Percentiles rank a stretch among this genome's conserved stretches.
Evolutionary conservation across 1,140 invertebrate genomes (phyloP).

Genomic region (Leguminivora glycinivorella): DNA sequence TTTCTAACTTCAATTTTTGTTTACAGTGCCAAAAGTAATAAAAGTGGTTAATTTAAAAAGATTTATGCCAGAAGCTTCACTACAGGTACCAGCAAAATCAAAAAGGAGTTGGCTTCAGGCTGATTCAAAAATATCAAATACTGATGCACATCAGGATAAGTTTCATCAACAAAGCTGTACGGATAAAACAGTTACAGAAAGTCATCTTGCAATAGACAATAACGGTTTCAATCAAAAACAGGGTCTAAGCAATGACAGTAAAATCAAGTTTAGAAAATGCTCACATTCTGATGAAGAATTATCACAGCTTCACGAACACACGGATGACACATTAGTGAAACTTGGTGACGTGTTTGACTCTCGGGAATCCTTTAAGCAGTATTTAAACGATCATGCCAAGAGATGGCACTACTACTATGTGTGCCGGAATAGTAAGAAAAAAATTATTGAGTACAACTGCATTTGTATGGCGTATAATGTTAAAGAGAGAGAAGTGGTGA

Average conservation of each 20-base stretch:
- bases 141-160: neutral
- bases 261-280: conserved; percentile 11
- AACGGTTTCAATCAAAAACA: neutral
- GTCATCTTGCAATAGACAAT: neutral
- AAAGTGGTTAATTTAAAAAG: conserved; percentile 11
- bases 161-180: neutral
- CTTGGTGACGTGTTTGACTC: conserved; percentile 42
- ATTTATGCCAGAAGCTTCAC: neutral
- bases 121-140: neutral
- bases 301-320: neutral
- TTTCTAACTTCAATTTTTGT: neutral
- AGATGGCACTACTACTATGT: conserved; percentile 43
- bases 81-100: neutral
- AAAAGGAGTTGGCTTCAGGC: neutral
- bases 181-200: neutral
- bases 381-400: conserved; percentile 43
- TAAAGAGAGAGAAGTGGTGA: conserved; percentile 40
- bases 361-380: conserved; percentile 38
- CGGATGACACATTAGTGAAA: conserved; percentile 40
- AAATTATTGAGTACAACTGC: conserved; percentile 35
- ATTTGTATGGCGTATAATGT: conserved; percentile 34
- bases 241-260: neutral
- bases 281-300: neutral
- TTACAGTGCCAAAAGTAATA: conserved; percentile 5
- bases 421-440: conserved; percentile 25